Evolutionary conservation across 2,797 vertebrate species (phyloP).

Genomic region (Cynopterus sphinx): DNA sequence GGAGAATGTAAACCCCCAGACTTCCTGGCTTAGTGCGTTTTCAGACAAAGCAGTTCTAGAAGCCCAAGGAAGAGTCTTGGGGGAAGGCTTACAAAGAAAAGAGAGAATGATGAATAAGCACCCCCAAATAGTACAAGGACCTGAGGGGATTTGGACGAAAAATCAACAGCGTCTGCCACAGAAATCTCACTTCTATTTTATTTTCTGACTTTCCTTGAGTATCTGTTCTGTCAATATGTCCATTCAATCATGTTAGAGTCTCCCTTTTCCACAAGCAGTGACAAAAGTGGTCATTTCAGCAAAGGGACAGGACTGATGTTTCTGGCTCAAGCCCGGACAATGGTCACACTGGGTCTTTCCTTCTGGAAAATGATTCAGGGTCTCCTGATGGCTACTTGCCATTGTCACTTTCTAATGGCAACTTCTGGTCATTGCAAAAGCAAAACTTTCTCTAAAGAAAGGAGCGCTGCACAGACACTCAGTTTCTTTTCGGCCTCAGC

Average conservation of each 20-base stretch:
- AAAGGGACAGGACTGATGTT: background rate
- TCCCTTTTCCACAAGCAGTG: background rate
- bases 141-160: background rate
- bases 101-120: background rate
- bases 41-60: background rate
- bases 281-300: background rate
- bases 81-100: background rate
- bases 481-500: too few species aligned
- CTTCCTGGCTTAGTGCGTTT: background rate
- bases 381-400: background rate
- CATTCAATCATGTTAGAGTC: background rate
- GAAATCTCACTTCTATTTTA: background rate
- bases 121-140: background rate
- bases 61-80: background rate
- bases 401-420: background rate
- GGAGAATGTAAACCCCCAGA: background rate
- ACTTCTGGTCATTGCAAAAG: background rate
- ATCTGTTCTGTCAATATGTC: rapidly evolving
- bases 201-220: background rate
- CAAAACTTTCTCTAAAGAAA: background rate
- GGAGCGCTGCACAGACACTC: too few species aligned
- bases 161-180: background rate
- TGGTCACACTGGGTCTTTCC: background rate
- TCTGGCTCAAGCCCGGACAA: background rate
- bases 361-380: background rate